phyloP scores from a whole-genome alignment of 2,797 vertebrate species.

The Mus minutoides region DNA sequence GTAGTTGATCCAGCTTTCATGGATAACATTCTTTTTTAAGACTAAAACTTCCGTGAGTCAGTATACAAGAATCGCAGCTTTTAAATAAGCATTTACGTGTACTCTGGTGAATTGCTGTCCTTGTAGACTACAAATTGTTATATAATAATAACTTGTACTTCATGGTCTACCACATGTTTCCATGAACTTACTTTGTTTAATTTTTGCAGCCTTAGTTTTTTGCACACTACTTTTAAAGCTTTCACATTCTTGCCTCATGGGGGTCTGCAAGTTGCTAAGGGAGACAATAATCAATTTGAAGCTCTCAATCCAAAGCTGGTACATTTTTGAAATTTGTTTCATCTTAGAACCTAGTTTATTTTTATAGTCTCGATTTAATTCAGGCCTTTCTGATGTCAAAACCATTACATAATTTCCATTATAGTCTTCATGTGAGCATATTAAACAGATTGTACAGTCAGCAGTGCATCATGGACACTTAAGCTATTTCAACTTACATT shows the following conservation, averaged over 20 bases:
- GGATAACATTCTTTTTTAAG: slow-evolving; percentile 79
- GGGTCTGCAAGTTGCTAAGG: slow-evolving; percentile 48
- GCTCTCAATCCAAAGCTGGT: background rate
- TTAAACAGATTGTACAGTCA: slow-evolving; percentile 7
- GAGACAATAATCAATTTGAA: slow-evolving; percentile 21
- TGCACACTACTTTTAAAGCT: background rate
- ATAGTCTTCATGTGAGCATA: background rate
- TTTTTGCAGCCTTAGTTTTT: slow-evolving; percentile 40
- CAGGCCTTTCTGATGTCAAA: slow-evolving; percentile 23
- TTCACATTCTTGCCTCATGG: slow-evolving; percentile 20
- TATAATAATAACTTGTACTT: slow-evolving; percentile 77
- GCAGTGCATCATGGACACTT: background rate
- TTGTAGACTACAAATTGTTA: slow-evolving; percentile 68
- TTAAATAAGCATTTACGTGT: slow-evolving; percentile 80
- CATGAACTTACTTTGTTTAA: slow-evolving; percentile 55
- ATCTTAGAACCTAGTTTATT: slow-evolving; percentile 38
- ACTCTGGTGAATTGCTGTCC: slow-evolving; percentile 54
- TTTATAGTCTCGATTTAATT: slow-evolving; percentile 48
- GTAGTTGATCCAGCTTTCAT: slow-evolving; percentile 70
- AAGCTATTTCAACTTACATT: slow-evolving; percentile 53
- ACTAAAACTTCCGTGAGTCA: slow-evolving; percentile 79
- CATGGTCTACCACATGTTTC: slow-evolving; percentile 59
- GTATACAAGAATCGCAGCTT: slow-evolving; percentile 79
- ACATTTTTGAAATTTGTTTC: background rate
- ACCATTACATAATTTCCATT: slow-evolving; percentile 28